Percentiles rank a stretch among this genome's conserved stretches.
Evolutionary conservation across 2,888 invertebrate species (phyloP).

Genomic region (Ditula angustiorana): DNA sequence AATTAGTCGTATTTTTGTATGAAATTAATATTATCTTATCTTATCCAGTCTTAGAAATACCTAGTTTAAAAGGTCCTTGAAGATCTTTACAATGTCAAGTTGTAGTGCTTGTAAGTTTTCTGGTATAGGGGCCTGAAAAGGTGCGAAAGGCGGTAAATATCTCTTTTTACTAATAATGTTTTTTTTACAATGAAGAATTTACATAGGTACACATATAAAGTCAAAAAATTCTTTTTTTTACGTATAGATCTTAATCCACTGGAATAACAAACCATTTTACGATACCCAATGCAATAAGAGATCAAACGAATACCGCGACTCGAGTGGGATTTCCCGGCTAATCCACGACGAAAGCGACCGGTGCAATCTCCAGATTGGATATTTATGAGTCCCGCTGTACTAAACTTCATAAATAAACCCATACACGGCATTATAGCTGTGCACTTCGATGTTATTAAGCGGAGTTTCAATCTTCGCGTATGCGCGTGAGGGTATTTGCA

Average conservation of each 20-base stretch:
- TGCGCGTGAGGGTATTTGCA: background rate
- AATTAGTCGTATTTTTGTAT: too few relatives aligned
- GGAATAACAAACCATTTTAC: background rate
- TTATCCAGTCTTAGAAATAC: too few relatives aligned
- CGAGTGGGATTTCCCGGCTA: slow-evolving; percentile 9
- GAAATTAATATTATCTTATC: too few relatives aligned
- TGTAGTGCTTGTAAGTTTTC: too few relatives aligned
- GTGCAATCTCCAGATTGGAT: slow-evolving; percentile 72
- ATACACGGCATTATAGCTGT: slow-evolving; percentile 48
- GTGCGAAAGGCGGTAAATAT: too few relatives aligned
- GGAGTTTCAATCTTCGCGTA: background rate
- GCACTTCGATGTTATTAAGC: slow-evolving; percentile 23
- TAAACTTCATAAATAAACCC: slow-evolving; percentile 76
- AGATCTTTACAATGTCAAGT: too few relatives aligned
- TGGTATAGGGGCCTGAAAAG: too few relatives aligned
- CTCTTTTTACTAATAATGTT: too few relatives aligned
- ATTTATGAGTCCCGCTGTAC: slow-evolving; percentile 68
- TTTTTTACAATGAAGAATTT: too few relatives aligned
- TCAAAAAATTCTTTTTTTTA: too few relatives aligned
- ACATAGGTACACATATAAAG: too few relatives aligned
- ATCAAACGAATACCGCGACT: slow-evolving; percentile 22
- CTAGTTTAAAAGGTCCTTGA: too few relatives aligned
- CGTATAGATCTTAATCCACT: background rate
- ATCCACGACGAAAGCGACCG: slow-evolving; percentile 42
- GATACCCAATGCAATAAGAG: background rate